Evolutionary conservation across 2,797 vertebrate genomes (phyloP).

Genomic region (Thunnus albacares): DNA sequence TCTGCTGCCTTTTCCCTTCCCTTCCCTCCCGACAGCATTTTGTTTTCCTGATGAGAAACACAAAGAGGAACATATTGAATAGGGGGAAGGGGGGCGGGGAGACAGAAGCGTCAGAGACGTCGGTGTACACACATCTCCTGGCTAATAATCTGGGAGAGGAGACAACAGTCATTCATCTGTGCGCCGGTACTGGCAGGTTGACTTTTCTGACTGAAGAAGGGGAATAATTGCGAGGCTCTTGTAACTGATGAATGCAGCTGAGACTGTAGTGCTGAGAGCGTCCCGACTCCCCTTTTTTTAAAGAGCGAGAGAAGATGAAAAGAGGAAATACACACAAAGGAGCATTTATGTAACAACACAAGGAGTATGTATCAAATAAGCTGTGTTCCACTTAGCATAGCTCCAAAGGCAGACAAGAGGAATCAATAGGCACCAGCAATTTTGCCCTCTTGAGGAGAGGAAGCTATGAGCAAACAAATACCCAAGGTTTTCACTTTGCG

Average conservation of each 20-base stretch:
- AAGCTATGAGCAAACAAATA: slow-evolving; percentile 70
- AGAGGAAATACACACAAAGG: slow-evolving; percentile 71
- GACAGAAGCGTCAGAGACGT: slow-evolving; percentile 37
- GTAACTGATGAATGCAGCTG: slow-evolving; percentile 70
- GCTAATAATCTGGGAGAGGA: slow-evolving; percentile 77
- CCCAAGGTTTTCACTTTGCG: background rate
- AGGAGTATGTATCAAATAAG: slow-evolving; percentile 74
- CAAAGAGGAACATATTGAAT: slow-evolving; percentile 75
- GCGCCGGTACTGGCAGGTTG: slow-evolving; percentile 71
- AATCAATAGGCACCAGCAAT: slow-evolving; percentile 64
- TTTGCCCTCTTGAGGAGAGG: slow-evolving; percentile 65
- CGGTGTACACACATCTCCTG: slow-evolving; percentile 69
- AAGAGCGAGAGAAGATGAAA: slow-evolving; percentile 66
- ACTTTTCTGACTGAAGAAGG: slow-evolving; percentile 78
- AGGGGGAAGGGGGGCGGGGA: background rate
- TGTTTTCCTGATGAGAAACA: slow-evolving; percentile 77
- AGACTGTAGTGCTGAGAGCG: slow-evolving; percentile 63
- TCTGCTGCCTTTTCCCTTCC: slow-evolving; percentile 42
- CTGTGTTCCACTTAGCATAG: slow-evolving; percentile 71
- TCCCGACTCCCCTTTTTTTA: slow-evolving; percentile 28
- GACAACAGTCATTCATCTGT: slow-evolving; percentile 81
- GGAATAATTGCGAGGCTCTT: slow-evolving; percentile 78
- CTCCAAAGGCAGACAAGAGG: slow-evolving; percentile 56
- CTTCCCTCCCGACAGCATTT: slow-evolving; percentile 72
- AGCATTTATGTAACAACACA: slow-evolving; percentile 79